Base-by-base conservation (phyloP, 2,888 invertebrate genomes). In the Podabrus alpinus region DNA sequence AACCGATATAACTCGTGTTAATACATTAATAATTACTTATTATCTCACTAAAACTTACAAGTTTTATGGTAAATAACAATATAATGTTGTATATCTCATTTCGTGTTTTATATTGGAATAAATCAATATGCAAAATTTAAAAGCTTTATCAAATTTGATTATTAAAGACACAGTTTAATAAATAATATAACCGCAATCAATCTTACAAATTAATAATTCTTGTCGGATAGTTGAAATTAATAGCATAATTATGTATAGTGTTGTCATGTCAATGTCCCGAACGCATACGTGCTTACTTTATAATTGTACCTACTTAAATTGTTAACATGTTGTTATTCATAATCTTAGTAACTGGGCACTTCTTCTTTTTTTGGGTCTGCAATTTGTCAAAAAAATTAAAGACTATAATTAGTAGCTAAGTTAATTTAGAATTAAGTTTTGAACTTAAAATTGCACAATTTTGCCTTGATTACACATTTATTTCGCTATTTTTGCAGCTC, bases 171-270 rank as follows among this genome's bases (percentile, higher is more conserved):
- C 9, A 45, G n/a, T 45, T 45, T 45, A 45, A 45, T 45, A 45
- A 45, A 45, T 45, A 45, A n/a, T 45, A n/a, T 45, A 45, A 45
- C 7, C 45, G 9, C 13, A 45, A 45, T 45, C 45, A n/a, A 45
- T 45, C 45, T 45, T 45, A n/a, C n/a, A 45, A 45, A 45, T 45
- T 45, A 45, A 45, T 45, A 45, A 45, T 45, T 45, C 45, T 45
- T 45, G n/a, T 45, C 45, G 45, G 1, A 45, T 68, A 68, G 66
- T 68, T 75, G 66, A 69, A 78, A 71, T 75, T 78, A 78, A 78
- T 77, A 77, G 70, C 29, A 73, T 78, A 78, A 78, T 78, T 68
- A 70, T 62, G 60, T 60, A 73, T 77, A 74, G 71, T 74, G 71
- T 74, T 71, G 74, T 74, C 74, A 74, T 74, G 74, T 71, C 70